phyloP scores from a whole-genome alignment of 2,113 vertebrate genomes.

The Zapornia atra region DNA sequence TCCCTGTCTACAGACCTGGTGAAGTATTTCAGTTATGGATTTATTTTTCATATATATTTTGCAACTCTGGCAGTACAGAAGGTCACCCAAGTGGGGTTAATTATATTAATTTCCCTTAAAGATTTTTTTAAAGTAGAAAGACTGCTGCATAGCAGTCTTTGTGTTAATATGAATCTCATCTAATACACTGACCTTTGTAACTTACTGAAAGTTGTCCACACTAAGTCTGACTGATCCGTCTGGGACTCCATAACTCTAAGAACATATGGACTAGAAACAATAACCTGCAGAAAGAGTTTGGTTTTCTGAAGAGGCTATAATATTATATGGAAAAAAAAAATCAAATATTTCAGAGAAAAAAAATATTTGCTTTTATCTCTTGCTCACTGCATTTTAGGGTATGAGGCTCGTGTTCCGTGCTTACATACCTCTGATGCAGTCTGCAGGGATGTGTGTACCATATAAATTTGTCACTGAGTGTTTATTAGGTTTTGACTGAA shows the following conservation, averaged over 20 bases:
- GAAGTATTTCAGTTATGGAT: background rate
- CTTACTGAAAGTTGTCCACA: background rate
- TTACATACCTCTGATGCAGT: background rate
- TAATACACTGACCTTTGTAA: background rate
- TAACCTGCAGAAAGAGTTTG: background rate
- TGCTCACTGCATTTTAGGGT: background rate
- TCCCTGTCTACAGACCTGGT: background rate
- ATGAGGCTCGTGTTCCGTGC: background rate
- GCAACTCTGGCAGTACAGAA: background rate
- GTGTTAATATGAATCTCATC: background rate
- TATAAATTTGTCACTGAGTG: background rate
- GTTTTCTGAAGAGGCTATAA: background rate
- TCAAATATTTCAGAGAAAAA: background rate
- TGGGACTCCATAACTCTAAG: background rate
- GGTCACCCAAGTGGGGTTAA: background rate
- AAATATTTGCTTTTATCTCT: background rate
- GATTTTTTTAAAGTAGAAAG: background rate
- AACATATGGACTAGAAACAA: background rate
- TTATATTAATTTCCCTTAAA: background rate
- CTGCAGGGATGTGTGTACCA: accelerated
- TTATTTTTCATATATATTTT: background rate
- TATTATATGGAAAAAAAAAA: background rate
- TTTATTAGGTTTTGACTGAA: constrained; percentile 4
- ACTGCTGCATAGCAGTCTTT: background rate
- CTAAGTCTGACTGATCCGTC: background rate